These are phyloP conservation scores for Desmodus rotundus DNA, from an alignment of 2,113 vertebrate species.

Conservation along the genomic window DNA sequence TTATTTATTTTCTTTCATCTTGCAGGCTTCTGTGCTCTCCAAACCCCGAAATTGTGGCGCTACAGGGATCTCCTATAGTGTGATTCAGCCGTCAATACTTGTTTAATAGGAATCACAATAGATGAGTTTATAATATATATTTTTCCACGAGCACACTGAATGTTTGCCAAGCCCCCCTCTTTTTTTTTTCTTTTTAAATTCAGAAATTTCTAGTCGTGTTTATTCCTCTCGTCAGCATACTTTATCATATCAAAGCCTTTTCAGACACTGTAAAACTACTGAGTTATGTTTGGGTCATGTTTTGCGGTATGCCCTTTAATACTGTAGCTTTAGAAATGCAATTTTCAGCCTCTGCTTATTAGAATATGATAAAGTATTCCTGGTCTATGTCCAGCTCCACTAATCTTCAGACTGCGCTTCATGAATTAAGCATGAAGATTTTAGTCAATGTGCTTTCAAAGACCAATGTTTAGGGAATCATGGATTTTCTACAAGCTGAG, in stretches of 20 bases:
- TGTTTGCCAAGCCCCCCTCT: conserved; percentile 63
- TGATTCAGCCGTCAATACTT: conserved; percentile 76
- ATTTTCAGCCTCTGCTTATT: conserved; percentile 97
- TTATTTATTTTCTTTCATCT: conserved; percentile 66
- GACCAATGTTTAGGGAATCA: conserved; percentile 90
- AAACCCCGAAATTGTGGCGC: conserved; percentile 71
- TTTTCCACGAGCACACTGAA: conserved; percentile 78
- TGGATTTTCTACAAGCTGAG: conserved; percentile 89
- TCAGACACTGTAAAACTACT: conserved; percentile 89
- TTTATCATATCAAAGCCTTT: conserved; percentile 97
- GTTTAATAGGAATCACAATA: conserved; percentile 76
- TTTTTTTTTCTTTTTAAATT: conserved; percentile 75
- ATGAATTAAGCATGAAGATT: conserved; percentile 96
- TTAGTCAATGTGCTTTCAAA: conserved; percentile 91
- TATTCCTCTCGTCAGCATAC: conserved; percentile 97
- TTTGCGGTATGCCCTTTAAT: conserved; percentile 95
- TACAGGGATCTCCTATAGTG: conserved; percentile 66
- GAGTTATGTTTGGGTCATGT: conserved; percentile 93
- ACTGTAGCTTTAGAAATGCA: conserved; percentile 98
- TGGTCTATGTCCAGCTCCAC: conserved; percentile 87
- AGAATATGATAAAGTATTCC: conserved; percentile 99
- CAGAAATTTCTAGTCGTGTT: conserved; percentile 87
- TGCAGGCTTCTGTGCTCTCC: not conserved
- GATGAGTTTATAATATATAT: conserved; percentile 80
- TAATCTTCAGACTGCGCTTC: conserved; percentile 89